Percentiles rank a stretch among this genome's conserved stretches.
These are phyloP conservation scores for Mormyrus proboscirostris DNA, from an alignment of 2,797 vertebrate species.

Conservation along the genomic window DNA sequence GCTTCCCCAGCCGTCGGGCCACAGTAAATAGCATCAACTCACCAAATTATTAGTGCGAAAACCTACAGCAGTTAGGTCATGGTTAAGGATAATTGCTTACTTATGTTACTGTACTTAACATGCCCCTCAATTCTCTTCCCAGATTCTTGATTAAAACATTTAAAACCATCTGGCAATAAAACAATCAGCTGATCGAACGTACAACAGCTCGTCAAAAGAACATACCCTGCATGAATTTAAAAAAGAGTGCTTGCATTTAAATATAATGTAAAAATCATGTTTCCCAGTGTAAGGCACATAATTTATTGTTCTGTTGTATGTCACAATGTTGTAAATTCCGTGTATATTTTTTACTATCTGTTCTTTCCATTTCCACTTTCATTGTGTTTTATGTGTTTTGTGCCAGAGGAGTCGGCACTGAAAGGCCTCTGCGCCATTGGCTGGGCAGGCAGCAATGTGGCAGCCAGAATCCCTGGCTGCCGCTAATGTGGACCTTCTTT, in stretches of 20 bases:
- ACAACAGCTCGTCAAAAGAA: neutral
- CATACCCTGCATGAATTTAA: neutral
- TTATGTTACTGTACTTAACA: neutral
- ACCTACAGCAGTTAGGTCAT: neutral
- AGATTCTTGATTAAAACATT: neutral
- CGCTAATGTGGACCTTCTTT: conserved; percentile 54
- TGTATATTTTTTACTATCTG: neutral
- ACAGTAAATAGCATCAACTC: neutral
- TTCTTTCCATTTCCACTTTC: neutral
- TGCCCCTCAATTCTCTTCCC: neutral
- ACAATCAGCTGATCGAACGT: neutral
- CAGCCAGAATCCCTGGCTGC: conserved; percentile 2
- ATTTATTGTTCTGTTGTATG: neutral
- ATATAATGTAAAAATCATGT: neutral
- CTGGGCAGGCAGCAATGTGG: neutral
- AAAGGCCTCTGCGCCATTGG: neutral
- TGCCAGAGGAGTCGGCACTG: neutral
- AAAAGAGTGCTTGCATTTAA: neutral
- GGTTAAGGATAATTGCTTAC: neutral
- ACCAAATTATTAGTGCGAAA: neutral
- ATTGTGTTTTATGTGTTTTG: neutral
- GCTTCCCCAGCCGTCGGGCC: neutral
- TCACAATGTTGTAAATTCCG: neutral
- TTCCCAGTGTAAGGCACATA: neutral
- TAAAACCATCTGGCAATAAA: neutral